phyloP scores from a whole-genome alignment of 2,888 invertebrate species.

The Campopleginae sp. region DNA sequence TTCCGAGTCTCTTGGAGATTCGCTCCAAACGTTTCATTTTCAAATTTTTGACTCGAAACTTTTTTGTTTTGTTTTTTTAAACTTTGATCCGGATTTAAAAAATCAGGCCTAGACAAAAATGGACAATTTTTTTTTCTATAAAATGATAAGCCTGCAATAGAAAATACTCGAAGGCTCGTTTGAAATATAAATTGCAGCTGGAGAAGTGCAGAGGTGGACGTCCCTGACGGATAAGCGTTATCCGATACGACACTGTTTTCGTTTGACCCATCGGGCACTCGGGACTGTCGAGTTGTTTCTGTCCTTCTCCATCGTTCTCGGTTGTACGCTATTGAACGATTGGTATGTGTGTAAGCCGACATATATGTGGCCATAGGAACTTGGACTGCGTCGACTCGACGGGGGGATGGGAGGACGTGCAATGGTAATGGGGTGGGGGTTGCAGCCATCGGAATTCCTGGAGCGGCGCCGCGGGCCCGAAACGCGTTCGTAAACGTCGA shows the following conservation, averaged over 20 bases:
- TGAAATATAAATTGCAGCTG: conserved; percentile 57
- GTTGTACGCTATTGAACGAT: conserved; percentile 11
- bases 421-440: conserved; percentile 46
- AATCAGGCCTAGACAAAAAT: not conserved
- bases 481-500: conserved; percentile 73
- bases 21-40: too few species aligned
- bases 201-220: conserved; percentile 62
- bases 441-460: conserved; percentile 71
- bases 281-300: conserved; percentile 51
- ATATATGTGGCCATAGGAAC: conserved; percentile 8
- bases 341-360: not conserved
- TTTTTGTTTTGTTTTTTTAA: too few species aligned
- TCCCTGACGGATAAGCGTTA: conserved; percentile 70
- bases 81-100: not conserved
- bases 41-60: too few species aligned
- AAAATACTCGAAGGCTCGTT: conserved; percentile 45
- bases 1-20: too few species aligned
- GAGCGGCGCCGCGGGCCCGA: conserved; percentile 68
- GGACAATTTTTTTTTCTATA: conserved; percentile 13
- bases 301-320: conserved; percentile 8
- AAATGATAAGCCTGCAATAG: conserved; percentile 9
- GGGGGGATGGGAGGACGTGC: conserved; percentile 57
- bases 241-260: conserved; percentile 73
- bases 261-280: conserved; percentile 69
- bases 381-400: conserved; percentile 35